A percentile compares a stretch with the other conserved stretches of the same genome.
phyloP scores from a whole-genome alignment of 92 coral and sea anemone species.

The Pocillopora grandis region DNA sequence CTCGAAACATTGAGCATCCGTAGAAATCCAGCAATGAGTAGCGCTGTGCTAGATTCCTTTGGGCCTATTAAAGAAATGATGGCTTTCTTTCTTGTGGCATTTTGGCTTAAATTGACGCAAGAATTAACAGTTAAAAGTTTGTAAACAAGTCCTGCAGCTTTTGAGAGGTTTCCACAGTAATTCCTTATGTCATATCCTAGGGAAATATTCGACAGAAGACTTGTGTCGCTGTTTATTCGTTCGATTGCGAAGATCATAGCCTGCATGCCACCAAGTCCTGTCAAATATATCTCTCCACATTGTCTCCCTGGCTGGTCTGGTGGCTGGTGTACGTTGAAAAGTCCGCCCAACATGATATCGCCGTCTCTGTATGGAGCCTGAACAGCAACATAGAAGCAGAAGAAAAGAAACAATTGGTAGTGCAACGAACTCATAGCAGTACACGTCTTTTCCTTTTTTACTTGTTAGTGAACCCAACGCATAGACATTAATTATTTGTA shows the following conservation, averaged over 20 bases:
- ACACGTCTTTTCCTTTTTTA: not conserved
- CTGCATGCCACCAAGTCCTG: conserved; percentile 75
- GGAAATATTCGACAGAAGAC: conserved; percentile 68
- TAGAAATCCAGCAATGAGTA: not conserved
- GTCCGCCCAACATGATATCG: conserved; percentile 78
- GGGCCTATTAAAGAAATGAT: not conserved
- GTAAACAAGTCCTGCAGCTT: not conserved
- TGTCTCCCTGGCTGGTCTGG: not conserved
- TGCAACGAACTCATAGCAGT: not conserved
- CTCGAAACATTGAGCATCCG: not conserved
- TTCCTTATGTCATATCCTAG: conserved; percentile 52
- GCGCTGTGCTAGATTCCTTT: not conserved
- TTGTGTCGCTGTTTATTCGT: conserved; percentile 60
- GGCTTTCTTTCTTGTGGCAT: not conserved
- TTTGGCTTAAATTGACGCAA: not conserved
- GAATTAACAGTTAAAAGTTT: not conserved
- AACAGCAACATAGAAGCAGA: not conserved
- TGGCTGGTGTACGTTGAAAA: conserved; percentile 47
- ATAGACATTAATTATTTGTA: no score
- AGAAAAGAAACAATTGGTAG: not conserved
- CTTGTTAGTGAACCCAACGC: no score
- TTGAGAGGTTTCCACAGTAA: not conserved
- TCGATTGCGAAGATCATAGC: conserved; percentile 84
- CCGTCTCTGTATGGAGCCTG: not conserved
- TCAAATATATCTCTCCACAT: not conserved